A percentile compares a stretch with the other conserved stretches of the same genome.
Conservation (phyloP, 1,140 invertebrate genomes). For the Tigriopus japonicus region DNA sequence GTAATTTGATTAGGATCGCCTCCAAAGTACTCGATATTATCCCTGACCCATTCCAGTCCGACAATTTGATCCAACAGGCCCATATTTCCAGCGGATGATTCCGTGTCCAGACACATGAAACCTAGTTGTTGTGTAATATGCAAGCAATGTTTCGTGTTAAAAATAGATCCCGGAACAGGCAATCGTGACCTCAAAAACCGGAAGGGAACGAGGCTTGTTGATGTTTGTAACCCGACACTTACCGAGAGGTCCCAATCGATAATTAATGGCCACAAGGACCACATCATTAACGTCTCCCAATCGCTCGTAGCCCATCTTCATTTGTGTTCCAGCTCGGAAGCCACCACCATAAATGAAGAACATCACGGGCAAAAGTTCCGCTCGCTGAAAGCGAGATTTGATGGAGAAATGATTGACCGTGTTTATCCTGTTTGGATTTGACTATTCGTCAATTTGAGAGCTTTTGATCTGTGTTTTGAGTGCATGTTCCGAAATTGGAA, state of each 20-base stretch:
- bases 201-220: no score
- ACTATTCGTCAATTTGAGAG: no score
- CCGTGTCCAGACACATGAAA: slow-evolving; percentile 29
- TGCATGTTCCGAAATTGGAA: no score
- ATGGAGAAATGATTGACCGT: no score
- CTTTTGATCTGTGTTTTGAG: no score
- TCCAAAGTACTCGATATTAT: slow-evolving; percentile 27
- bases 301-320: slow-evolving; percentile 15
- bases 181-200: no score
- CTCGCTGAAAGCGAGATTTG: neutral
- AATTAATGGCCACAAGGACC: slow-evolving; percentile 19
- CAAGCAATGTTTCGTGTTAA: no score
- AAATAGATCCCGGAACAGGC: no score
- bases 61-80: slow-evolving; percentile 29
- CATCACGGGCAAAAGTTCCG: slow-evolving; percentile 10
- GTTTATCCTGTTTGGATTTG: no score
- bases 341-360: slow-evolving; percentile 14
- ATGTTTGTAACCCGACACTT: no score
- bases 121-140: neutral
- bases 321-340: slow-evolving; percentile 10
- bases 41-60: slow-evolving; percentile 28
- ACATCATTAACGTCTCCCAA: slow-evolving; percentile 17
- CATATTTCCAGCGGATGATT: slow-evolving; percentile 28
- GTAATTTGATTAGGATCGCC: slow-evolving; percentile 28
- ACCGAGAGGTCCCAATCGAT: slow-evolving; percentile 21